Evolutionary conservation across 2,888 invertebrate genomes (phyloP), one percentile per base, ranked within the genome.

Genomic region (Ptilodon capucinus): DNA sequence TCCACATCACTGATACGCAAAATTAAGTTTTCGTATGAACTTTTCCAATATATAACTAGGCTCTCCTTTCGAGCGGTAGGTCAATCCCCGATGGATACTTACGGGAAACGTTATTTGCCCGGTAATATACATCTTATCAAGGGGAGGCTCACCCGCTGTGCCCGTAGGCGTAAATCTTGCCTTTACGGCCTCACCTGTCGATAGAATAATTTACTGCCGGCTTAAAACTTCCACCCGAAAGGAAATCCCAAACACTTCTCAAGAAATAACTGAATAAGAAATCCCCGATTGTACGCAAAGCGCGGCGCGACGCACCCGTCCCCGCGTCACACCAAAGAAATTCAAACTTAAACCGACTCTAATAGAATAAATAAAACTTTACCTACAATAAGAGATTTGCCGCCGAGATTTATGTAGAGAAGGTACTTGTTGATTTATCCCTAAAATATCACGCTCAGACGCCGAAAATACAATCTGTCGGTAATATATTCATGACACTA

Each of bases 161-260:
- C 80, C 86, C 80, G 74, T 76, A 71, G 78, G 83, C 87, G 87
- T 91, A 91, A 90, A 91, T 91, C 90, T 90, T 87, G 76, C 88
- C 86, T 89, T 88, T 87, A 90, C 90, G 82, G 84, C 87, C 86
- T 86, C 84, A 90, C 90, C 90, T 91, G 90, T 89, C 90, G 86
- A 88, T 82, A 76, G 86, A 87, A 89, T 90, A 91, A 91, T 91
- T 90, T 91, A 91, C 86, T 86, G 83, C 84, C 73, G 78, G 85
- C 88, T 91, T 88, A 89, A 90, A 91, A 90, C 85, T 90, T 89
- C 81, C 80, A 70, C 69, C 74, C 75, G 71, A 81, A 79, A 83
- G 84, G 81, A 87, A 89, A 89, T 86, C 83, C 86, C 86, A 84
- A 88, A 88, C 88, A 88, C 87, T 86, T 86, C 84, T 82, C 79